These are phyloP conservation scores for Chymomyza fuscimana DNA, from an alignment of 2,888 invertebrate genomes.

Conservation along the genomic window DNA sequence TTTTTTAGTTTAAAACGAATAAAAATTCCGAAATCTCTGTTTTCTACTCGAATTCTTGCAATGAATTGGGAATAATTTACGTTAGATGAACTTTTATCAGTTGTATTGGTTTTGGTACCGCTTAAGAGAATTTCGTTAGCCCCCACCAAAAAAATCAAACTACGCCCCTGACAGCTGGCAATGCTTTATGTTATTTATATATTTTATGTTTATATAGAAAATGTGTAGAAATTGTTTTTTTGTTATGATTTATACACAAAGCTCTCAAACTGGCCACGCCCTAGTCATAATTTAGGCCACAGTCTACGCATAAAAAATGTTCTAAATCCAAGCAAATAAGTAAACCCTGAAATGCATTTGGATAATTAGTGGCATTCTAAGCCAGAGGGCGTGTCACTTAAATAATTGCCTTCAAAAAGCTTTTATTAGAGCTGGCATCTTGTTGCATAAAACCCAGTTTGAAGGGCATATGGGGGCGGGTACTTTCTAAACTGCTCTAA, in stretches of 20 bases:
- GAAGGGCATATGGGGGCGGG: neutral
- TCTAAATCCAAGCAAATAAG: slow-evolving; percentile 15
- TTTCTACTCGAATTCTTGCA: too few relatives aligned
- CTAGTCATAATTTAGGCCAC: slow-evolving; percentile 56
- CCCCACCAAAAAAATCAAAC: too few relatives aligned
- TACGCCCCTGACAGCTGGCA: slow-evolving; percentile 31
- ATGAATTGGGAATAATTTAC: too few relatives aligned
- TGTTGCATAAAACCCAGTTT: neutral
- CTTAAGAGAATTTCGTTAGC: too few relatives aligned
- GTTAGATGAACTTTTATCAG: too few relatives aligned
- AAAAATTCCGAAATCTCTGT: too few relatives aligned
- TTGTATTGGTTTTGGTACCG: too few relatives aligned
- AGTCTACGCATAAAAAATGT: slow-evolving; percentile 11
- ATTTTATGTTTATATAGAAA: slow-evolving; percentile 53
- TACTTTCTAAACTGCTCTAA: neutral
- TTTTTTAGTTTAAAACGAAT: too few relatives aligned
- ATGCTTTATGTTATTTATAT: slow-evolving; percentile 57
- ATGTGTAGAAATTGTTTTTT: slow-evolving; percentile 42
- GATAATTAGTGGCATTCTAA: slow-evolving; percentile 52
- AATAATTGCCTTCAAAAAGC: neutral
- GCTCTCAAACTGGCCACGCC: slow-evolving; percentile 48
- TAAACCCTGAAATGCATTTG: slow-evolving; percentile 47
- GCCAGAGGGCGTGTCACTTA: neutral
- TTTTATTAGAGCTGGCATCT: neutral
- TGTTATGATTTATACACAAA: slow-evolving; percentile 59